Evolutionary conservation across 1,140 invertebrate genomes (phyloP), one percentile per base, ranked within the genome.

Genomic region (Galendromus occidentalis): DNA sequence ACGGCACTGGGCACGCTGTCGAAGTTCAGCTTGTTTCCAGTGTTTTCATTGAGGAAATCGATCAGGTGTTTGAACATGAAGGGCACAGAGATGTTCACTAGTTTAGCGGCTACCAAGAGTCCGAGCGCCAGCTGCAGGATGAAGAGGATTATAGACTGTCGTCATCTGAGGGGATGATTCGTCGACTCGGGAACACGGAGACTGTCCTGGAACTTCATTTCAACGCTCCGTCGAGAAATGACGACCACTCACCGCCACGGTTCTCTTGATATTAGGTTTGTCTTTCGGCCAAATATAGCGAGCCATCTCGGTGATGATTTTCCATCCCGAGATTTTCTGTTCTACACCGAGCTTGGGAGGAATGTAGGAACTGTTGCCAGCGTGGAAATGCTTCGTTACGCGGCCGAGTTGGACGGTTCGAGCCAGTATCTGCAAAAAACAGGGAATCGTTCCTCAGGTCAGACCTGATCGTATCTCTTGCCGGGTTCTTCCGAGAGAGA

Each of bases 261-360:
- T 80, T 59, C 83, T 81, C 70, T 83, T 81, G 66, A 94, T 86
- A 68, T 81, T 79, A 67, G 79, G 74, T 73, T 93, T 86, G 75
- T 91, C 86, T 82, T 89, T 86, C 30, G 95, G 95, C 95, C 95
- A 99, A 66, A 98, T 87, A 78, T 97, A 93, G 44, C 81, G 79
- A 69, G 91, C 74, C 87, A 98, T 92, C 51, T 84, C 84, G 69
- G 81, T 81, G 1, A 95, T 72, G 84, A 98, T 94, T 70, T 94
- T 83, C 68, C 76, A 74, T 20, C 82, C 82, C 1, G 82, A 83
- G 20, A 93, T 83, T n/a, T 71, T 64, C 44, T 70, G 68, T 20
- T 66, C 64, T 22, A 59, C 51, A 25, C 22, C 51, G 22, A 59
- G 25, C 20, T 59, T 59, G 12, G 64, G 42, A 9, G 18, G 14